Evolutionary conservation across 2,797 vertebrate genomes (phyloP), one percentile per base, ranked within the genome.

Genomic region (Hemibagrus guttatus): DNA sequence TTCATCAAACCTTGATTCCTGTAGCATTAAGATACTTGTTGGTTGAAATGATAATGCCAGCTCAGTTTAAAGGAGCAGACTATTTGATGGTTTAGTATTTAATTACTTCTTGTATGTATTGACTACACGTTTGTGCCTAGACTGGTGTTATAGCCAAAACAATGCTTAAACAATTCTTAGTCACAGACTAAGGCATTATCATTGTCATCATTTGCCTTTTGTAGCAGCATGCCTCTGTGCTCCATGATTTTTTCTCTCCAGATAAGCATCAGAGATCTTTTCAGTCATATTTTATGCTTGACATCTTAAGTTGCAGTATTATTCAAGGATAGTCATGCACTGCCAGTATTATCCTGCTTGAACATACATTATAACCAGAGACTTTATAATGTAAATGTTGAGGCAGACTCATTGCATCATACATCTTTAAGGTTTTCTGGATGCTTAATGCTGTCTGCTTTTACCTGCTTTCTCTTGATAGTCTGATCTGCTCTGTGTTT

Each of bases 401-500:
- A 2, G 6, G 13, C 28, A 71, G 46, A 71, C 61, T 42, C 49
- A 68, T 58, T 68, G 80, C 61, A 64, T 83, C 23, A 76, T 56
- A 17, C 16, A 49, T 42, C 21, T 31, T 74, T 68, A 66, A 58
- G 21, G 6, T 35, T 56, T 83, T 17, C 31, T 26, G 31, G 71
- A 71, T 83, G 46, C 68, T 35, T 17, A 39, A 8, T 71, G 12
- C 46, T 64, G 28, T 86, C 58, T 86, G 23, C 80, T 74, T 86
- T 72, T 28, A 56, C 59, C 75, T 69, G 54, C 59, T 79, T 74
- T 52, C 84, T 84, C 52, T 86, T 56, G 64, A 74, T 61, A 58
- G 21, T 72, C 78, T 85, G 46, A 26, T n/a, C 42, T 87, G 17
- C 61, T 52, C 78, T 85, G 56, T 89, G 56, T 63, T 39, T 89